Conservation (phyloP, 1,140 invertebrate species). For the Physella acuta region DNA sequence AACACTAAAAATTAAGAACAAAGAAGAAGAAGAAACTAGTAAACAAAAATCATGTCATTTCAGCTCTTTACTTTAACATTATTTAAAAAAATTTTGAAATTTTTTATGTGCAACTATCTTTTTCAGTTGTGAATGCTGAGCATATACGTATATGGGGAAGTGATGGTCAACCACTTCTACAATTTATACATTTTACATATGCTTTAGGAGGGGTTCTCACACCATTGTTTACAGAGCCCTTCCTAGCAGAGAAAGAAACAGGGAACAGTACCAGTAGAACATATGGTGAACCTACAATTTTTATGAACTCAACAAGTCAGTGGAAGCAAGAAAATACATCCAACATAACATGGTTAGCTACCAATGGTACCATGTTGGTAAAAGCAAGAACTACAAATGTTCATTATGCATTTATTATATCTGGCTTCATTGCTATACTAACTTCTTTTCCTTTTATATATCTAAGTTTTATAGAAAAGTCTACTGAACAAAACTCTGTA, state of each 20-base stretch:
- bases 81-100: background rate
- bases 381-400: constrained; percentile 10
- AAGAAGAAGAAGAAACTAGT: no score
- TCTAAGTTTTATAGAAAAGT: constrained; percentile 19
- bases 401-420: constrained; percentile 27
- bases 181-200: constrained; percentile 39
- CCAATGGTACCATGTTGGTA: no score
- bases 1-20: no score
- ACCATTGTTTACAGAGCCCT: constrained; percentile 39
- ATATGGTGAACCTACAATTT: no score
- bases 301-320: no score
- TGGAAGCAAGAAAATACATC: no score
- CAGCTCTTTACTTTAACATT: no score
- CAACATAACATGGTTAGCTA: no score
- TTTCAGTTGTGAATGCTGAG: constrained; percentile 60
- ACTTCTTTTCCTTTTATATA: constrained; percentile 19
- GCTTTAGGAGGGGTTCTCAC: constrained; percentile 39
- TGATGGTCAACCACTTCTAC: constrained; percentile 43
- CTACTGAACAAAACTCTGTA: background rate
- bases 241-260: no score
- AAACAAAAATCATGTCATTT: no score
- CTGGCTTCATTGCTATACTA: constrained; percentile 15
- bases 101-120: background rate
- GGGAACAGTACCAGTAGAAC: no score
- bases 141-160: constrained; percentile 61